These are phyloP conservation scores for Penelope pileata DNA, from an alignment of 2,113 vertebrate genomes.

Conservation along the genomic window DNA sequence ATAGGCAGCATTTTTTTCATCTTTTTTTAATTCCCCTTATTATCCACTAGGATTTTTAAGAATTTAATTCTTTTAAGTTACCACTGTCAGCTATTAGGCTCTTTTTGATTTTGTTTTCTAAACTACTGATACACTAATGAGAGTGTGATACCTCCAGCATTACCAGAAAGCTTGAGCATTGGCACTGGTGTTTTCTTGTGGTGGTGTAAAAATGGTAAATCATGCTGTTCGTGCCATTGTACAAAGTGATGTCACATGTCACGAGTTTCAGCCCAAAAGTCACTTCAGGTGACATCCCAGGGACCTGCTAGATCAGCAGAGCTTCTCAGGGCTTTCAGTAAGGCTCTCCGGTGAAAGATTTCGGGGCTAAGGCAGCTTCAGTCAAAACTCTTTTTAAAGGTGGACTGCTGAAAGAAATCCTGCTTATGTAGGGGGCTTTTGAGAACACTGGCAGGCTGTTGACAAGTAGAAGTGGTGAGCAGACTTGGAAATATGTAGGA, in stretches of 20 bases:
- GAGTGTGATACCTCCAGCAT: not conserved
- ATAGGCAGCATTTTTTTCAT: not conserved
- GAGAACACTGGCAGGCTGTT: not conserved
- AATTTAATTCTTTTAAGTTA: not conserved
- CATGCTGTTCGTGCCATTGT: not conserved
- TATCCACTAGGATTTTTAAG: not conserved
- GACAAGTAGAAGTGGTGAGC: not conserved
- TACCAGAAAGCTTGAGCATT: not conserved
- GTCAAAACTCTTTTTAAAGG: not conserved
- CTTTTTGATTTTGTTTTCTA: not conserved
- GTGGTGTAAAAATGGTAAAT: constrained; percentile 38
- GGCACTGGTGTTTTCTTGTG: not conserved
- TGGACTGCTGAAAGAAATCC: not conserved
- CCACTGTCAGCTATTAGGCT: not conserved
- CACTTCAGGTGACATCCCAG: not conserved
- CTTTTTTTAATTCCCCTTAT: no score
- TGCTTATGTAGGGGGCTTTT: not conserved
- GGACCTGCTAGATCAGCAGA: not conserved
- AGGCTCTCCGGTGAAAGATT: not conserved
- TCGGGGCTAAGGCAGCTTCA: not conserved
- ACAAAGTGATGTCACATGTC: not conserved
- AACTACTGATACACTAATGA: not conserved
- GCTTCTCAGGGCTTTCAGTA: not conserved
- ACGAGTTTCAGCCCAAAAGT: not conserved
- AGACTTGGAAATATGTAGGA: not conserved